Percentiles rank a stretch among this genome's conserved stretches.
Conservation (phyloP, 2,888 invertebrate species). For the Boloria euphrosyne region DNA sequence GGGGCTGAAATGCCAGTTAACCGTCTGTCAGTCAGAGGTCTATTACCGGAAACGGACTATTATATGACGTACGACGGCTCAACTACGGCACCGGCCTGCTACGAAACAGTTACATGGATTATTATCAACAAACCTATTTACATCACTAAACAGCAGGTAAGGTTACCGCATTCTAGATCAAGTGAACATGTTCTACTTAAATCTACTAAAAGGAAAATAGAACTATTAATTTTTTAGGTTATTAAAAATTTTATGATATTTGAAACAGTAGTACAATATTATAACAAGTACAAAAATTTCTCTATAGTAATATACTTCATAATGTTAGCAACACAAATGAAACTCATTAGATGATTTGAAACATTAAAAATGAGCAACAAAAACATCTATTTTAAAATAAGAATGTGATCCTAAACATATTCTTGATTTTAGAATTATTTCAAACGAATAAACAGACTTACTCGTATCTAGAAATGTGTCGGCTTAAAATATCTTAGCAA, state of each 20-base stretch:
- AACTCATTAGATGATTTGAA: too few species aligned
- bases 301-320: too few species aligned
- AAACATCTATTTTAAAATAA: too few species aligned
- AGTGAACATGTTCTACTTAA: background rate
- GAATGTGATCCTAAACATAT: too few species aligned
- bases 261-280: too few species aligned
- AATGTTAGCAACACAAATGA: too few species aligned
- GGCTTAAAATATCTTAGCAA: slow-evolving; percentile 20
- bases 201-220: background rate
- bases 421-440: background rate
- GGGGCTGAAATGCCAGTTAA: slow-evolving; percentile 93
- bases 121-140: slow-evolving; percentile 99
- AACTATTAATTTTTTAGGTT: background rate
- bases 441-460: background rate
- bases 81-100: slow-evolving; percentile 97
- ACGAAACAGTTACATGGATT: slow-evolving; percentile 99
- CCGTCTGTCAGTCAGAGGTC: slow-evolving; percentile 91
- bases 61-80: slow-evolving; percentile 99
- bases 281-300: too few species aligned
- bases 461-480: background rate
- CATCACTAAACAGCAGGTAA: slow-evolving; percentile 97
- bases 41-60: slow-evolving; percentile 96
- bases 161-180: slow-evolving; percentile 5
- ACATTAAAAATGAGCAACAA: too few species aligned
- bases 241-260: background rate